Conservation (phyloP, 2,113 vertebrate species). For the Nibea albiflora region DNA sequence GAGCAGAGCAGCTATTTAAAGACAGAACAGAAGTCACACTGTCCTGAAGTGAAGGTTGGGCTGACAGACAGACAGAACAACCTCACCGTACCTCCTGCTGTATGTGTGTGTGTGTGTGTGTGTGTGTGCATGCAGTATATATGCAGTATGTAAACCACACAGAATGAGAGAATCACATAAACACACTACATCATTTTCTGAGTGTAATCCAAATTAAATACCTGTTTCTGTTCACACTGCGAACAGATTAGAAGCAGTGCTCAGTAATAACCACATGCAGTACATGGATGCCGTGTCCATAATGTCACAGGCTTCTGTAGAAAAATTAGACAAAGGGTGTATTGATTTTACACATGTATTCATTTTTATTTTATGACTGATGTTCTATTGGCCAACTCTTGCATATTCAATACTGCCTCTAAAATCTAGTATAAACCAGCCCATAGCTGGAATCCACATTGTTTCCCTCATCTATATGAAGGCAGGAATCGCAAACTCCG, state of each 20-base stretch:
- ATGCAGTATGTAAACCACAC: conserved; percentile 40
- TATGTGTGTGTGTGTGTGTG: conserved; percentile 2
- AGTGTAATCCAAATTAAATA: conserved; percentile 26
- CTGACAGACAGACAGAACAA: conserved; percentile 20
- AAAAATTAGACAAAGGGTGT: not conserved
- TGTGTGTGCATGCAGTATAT: not conserved
- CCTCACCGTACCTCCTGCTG: not conserved
- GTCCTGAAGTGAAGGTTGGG: conserved; percentile 66
- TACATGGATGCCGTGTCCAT: too few species aligned
- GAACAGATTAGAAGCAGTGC: not conserved
- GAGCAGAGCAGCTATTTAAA: conserved; percentile 72
- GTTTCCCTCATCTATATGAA: not conserved
- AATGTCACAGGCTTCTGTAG: too few species aligned
- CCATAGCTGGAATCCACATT: not conserved
- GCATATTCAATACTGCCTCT: not conserved
- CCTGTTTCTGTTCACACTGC: not conserved
- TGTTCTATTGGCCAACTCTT: too few species aligned
- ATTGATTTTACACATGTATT: not conserved
- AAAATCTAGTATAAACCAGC: not conserved
- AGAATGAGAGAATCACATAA: conserved; percentile 21
- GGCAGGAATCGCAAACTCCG: not conserved
- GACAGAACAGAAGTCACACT: conserved; percentile 59
- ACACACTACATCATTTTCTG: conserved; percentile 5
- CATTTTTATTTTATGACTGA: not conserved
- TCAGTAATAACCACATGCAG: not conserved